Evolutionary conservation across 2,888 invertebrate species (phyloP), one percentile per base, ranked within the genome.

Genomic region (Steinernema scapterisci): DNA sequence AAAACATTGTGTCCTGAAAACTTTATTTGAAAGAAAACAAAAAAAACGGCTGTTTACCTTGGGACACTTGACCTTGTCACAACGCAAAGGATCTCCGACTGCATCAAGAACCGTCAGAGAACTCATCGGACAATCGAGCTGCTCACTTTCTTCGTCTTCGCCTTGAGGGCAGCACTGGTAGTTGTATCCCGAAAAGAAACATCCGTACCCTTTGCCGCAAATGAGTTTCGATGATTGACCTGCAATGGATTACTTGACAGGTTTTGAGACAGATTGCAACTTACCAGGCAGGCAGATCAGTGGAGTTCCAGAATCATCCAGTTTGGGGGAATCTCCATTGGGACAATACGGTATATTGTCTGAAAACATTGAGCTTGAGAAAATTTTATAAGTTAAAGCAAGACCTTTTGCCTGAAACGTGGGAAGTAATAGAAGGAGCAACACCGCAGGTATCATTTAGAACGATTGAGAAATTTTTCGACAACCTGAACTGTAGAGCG

Each of bases 151-250:
- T 0, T 81, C 80, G n/a, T 82, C 83, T 70, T 84, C 82, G 56
- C 80, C 82, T 16, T 81, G 81, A 9, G 86, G 86, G 46, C 86
- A 86, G 73, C 86, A 86, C 76, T 84, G 83, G 73, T 86, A 86
- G 75, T 86, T 86, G 73, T 85, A 80, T 13, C 86, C 86, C 38
- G 86, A 85, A 77, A 86, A 86, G 76, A 79, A 86, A 73, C 86
- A 86, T 11, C 80, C 80, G 71, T 85, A 83, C n/a, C 81, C 80
- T 5, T 77, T 63, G 0, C 86, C 86, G 74, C 86, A 86, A 6
- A 83, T 78, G 11, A 77, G 71, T 43, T 81, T 76, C 63, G 82
- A 82, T 1, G 82, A 78, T 31, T 82, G 81, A 11, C 84, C 83
- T 84, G 23, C 19, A 76, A 70, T n/a, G n/a, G n/a, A n/a, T n/a